These are phyloP conservation scores for Plodia interpunctella DNA, from an alignment of 1,140 invertebrate species.

Conservation along the genomic window DNA sequence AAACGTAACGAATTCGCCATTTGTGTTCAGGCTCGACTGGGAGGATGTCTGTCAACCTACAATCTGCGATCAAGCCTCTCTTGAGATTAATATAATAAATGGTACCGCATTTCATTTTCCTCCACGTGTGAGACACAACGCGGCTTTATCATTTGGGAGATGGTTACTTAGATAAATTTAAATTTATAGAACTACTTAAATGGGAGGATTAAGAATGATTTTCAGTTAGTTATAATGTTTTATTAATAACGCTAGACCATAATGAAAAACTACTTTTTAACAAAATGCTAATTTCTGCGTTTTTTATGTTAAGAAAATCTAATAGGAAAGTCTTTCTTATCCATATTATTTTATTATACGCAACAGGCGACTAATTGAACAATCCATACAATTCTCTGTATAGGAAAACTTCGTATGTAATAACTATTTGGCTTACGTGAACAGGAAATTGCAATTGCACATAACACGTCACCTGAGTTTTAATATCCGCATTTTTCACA, in stretches of 20 bases:
- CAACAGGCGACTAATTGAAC: too few relatives aligned
- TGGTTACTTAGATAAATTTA: neutral
- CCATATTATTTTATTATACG: too few relatives aligned
- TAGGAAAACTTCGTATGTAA: neutral
- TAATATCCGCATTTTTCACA: neutral
- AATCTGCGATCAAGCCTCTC: conserved; percentile 1
- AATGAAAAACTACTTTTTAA: too few relatives aligned
- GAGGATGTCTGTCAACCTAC: neutral
- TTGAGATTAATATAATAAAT: conserved; percentile 7
- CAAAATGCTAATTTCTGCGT: too few relatives aligned
- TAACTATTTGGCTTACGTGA: neutral
- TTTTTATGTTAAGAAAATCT: too few relatives aligned
- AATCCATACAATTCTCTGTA: too few relatives aligned
- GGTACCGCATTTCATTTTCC: neutral
- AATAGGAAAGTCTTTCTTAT: too few relatives aligned
- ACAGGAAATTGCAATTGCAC: neutral
- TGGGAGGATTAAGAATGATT: too few relatives aligned
- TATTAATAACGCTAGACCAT: too few relatives aligned
- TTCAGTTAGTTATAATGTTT: too few relatives aligned
- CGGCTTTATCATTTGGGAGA: neutral
- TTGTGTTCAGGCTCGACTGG: neutral
- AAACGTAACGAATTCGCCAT: neutral
- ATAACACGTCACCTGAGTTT: neutral
- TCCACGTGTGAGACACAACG: neutral
- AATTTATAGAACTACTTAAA: neutral